Conservation (phyloP, 2,888 invertebrate genomes). For the Hylaea fasciaria region DNA sequence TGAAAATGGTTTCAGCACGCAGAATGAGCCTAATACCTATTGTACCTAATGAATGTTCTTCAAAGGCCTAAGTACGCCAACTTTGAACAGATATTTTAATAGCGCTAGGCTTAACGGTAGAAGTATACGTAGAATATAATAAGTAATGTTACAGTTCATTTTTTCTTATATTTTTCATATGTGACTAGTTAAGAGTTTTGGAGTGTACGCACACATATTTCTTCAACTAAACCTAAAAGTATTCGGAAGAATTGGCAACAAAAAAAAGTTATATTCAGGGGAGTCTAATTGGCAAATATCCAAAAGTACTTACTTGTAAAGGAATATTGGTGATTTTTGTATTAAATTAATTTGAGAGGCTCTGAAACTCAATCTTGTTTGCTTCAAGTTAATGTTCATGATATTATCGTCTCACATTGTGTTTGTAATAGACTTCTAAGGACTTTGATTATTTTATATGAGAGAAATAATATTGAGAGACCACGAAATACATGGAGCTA, state of each 20-base stretch:
- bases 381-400: conserved; percentile 5
- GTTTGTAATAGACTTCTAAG: not conserved
- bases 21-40: too few relatives aligned
- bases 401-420: not conserved
- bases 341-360: not conserved
- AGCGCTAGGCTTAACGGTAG: too few relatives aligned
- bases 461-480: not conserved
- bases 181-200: too few relatives aligned
- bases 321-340: not conserved
- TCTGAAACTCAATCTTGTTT: conserved; percentile 4
- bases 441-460: not conserved
- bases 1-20: too few relatives aligned
- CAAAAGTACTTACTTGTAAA: conserved; percentile 14
- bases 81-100: not conserved
- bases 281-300: conserved; percentile 21
- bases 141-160: not conserved
- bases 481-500: not conserved
- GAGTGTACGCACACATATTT: too few relatives aligned
- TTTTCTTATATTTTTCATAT: too few relatives aligned
- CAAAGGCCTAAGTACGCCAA: conserved; percentile 3
- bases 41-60: conserved; percentile 1
- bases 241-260: not conserved
- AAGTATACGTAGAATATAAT: too few relatives aligned
- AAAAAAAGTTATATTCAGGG: not conserved
- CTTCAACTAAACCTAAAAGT: too few relatives aligned